These are phyloP conservation scores for Hoplostethus atlanticus DNA, from an alignment of 2,797 vertebrate species.

Conservation along the genomic window DNA sequence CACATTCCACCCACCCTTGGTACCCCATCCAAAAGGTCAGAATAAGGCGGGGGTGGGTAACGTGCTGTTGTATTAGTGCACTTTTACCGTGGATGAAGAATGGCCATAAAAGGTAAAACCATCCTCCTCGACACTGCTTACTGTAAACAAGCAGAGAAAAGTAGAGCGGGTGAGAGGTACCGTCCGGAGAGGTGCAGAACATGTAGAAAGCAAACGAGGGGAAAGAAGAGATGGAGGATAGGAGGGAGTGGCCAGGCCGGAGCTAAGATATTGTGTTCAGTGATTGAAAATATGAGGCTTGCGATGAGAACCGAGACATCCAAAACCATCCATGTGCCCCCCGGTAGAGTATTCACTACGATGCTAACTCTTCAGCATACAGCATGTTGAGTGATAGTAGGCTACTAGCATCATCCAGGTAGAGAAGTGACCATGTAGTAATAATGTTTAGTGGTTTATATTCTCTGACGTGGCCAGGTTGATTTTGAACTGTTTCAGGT, in stretches of 20 bases:
- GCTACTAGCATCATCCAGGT: too few relatives aligned
- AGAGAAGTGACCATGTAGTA: too few relatives aligned
- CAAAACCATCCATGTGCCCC: too few relatives aligned
- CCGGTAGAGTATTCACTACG: too few relatives aligned
- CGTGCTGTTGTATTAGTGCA: conserved; percentile 81
- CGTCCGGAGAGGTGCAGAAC: conserved; percentile 71
- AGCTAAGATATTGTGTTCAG: background rate
- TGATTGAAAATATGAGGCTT: too few relatives aligned
- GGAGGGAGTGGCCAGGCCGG: conserved; percentile 25
- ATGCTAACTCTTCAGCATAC: too few relatives aligned
- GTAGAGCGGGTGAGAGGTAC: conserved; percentile 74
- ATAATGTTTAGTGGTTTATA: too few relatives aligned
- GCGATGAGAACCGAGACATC: too few relatives aligned
- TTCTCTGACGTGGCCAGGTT: too few relatives aligned
- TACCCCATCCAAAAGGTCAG: conserved; percentile 72
- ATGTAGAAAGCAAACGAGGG: conserved; percentile 38
- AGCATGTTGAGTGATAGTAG: too few relatives aligned
- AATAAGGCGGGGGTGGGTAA: conserved; percentile 65
- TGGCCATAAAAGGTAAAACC: conserved; percentile 91
- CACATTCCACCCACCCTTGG: conserved; percentile 53
- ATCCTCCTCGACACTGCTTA: conserved; percentile 86
- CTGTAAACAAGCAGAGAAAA: conserved; percentile 88
- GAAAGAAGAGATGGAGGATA: conserved; percentile 11
- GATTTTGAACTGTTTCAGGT: too few relatives aligned
- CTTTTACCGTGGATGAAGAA: conserved; percentile 90